These are phyloP conservation scores for Mobula birostris DNA, from an alignment of 2,113 vertebrate genomes.

Conservation along the genomic window DNA sequence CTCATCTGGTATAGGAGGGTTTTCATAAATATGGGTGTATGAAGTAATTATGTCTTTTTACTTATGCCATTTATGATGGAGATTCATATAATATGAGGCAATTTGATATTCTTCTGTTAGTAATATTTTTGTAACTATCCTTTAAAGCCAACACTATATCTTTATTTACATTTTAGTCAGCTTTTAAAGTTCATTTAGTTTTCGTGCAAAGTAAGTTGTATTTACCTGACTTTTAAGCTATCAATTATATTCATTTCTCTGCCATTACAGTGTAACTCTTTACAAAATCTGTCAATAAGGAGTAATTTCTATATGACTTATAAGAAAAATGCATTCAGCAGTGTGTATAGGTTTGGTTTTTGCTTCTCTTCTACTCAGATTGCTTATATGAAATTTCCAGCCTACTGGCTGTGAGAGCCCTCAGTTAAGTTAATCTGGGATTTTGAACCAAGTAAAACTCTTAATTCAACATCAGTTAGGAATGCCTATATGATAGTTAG, in stretches of 20 bases:
- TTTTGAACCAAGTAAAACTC: background rate
- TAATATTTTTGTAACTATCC: background rate
- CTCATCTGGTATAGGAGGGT: background rate
- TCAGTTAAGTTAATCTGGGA: background rate
- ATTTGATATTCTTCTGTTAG: background rate
- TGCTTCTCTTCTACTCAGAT: background rate
- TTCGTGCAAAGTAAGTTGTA: background rate
- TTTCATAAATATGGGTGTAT: background rate
- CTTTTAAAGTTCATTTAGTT: background rate
- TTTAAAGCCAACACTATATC: background rate
- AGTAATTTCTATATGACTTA: background rate
- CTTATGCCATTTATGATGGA: background rate
- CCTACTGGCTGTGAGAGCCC: background rate
- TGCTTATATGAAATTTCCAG: background rate
- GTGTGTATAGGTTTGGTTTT: background rate
- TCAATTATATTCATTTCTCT: background rate
- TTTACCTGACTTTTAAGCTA: background rate
- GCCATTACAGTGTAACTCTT: background rate
- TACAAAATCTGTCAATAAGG: background rate
- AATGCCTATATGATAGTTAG: background rate
- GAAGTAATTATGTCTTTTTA: background rate
- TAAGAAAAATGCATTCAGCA: background rate
- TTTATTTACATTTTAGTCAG: background rate
- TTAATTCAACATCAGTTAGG: background rate
- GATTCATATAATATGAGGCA: background rate